Evolutionary conservation across 2,888 invertebrate genomes (phyloP), one percentile per base, ranked within the genome.

Genomic region (Acleris holmiana): DNA sequence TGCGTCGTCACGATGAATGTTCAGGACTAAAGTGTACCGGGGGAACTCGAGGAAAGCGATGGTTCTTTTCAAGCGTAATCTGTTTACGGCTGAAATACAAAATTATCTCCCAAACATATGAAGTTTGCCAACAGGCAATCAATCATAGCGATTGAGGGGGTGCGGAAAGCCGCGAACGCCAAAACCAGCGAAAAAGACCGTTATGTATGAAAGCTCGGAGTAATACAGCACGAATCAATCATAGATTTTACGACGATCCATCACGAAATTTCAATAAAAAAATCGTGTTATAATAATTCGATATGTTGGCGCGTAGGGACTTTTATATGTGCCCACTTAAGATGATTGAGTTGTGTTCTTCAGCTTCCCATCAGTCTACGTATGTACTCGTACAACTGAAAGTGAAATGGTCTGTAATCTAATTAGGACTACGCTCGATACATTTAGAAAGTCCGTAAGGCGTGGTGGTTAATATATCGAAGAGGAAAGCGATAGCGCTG

Each of bases 101-200:
- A 91, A 92, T 91, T 89, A 91, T 91, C 91, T 90, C 72, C 80
- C 84, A 82, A 91, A 90, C 91, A 91, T 92, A 91, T 91, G 91
- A 91, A 91, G 91, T 91, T 91, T 89, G 83, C 82, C 74, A 78
- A 79, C 78, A 69, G 74, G 90, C 82, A 85, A 92, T 92, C 91
- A 91, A 91, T 92, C 92, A 91, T 85, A 72, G 73, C 74, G 75
- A 80, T 80, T 82, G 82, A 84, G 85, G 87, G 88, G 85, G 86
- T 83, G 80, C 76, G 79, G 83, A 83, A 88, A 87, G 86, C 88
- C 85, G 83, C 86, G 82, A 82, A 83, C 84, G 85, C 83, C 86
- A 82, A 35, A 85, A 84, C 82, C 85, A 79, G 76, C 77, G 80
- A 76, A 80, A 86, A 86, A 85, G 88, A 86, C 89, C 87, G 89